Base-by-base conservation (phyloP, 2,797 vertebrate species). In the Chelon auratus region DNA sequence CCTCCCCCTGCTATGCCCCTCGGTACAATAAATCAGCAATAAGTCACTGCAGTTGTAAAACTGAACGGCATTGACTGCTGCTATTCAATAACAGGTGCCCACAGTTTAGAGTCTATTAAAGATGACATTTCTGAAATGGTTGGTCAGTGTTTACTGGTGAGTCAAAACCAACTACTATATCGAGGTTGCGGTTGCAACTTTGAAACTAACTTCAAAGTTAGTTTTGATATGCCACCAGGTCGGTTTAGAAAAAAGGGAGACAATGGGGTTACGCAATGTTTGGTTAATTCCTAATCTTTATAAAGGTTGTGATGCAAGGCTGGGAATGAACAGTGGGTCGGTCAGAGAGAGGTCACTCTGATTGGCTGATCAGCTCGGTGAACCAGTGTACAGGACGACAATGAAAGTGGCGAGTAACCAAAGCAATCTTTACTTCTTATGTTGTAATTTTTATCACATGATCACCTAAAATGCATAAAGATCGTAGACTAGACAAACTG, bases 91-190 rank as follows among this genome's bases (percentile, higher is more conserved):
- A 37, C 20, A 24, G 24, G 30, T 33, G 13, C 39, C 12, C 10
- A 40, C 43, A 45, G 30, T 33, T 33, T 24, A 9, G 52, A 58
- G 47, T 68, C 81, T 64, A 54, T 77, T 62, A 48, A 77, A 59
- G 37, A 59, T 47, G 36, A 15, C 36, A 33, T 57, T 74, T 68
- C 52, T 55, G 40, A 47, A 68, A 40, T 45, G 43, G 53, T 20
- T 26, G 39, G 45, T 7, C 22, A 13, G 20, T 36, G 9, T 63
- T 57, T 52, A 48, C 15, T 43, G 61, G 43, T 26, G 53, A 50
- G 7, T 33, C 4, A 37, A 50, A 64, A 58, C n/a, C 4, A 45
- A 12, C 22, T 24, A 33, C 15, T 5, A n/a, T 14, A 64, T 43
- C 42, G 15, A 55, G 13, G 37, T 47, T 42, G 30, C 22, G 59